Evolutionary conservation across 2,113 vertebrate genomes (phyloP), one percentile per base, ranked within the genome.

Genomic region (Puma concolor): DNA sequence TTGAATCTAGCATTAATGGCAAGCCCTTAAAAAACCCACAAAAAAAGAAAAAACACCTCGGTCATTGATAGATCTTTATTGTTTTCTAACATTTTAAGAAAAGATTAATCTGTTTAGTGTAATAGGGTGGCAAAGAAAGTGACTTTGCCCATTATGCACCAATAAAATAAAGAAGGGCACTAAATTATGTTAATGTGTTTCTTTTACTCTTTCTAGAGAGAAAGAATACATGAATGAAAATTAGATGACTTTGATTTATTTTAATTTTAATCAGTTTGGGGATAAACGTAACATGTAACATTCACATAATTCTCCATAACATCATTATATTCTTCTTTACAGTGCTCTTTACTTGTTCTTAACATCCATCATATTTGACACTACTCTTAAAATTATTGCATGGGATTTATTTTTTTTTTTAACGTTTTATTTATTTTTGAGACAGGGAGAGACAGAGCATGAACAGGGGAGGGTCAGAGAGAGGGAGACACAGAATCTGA

Each of bases 31-130:
- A 48, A 64, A 76, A 71, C 57, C 57, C 21, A 60, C 21, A 23
- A 33, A 36, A 33, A 41, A 33, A 48, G 27, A 41, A 38, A 38
- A 38, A 57, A 52, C 57, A 50, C 2, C 9, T 15, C 88, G 69
- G 19, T 82, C 12, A 82, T 27, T 38, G 27, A 67, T 66, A 77
- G 38, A 83, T 52, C 82, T 77, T 44, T 38, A 7, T 25, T 88
- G 1, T 69, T 88, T 90, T 48, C 76, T 79, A 57, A 74, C 36
- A 71, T 80, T 96, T 94, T 79, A 96, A 89, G 29, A 31, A 93
- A 88, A 7, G 13, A 44, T 92, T 83, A 48, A 79, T 83, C 63
- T 92, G 29, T 87, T 96, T 52, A 79, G 13, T 50, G 7, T 93
- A 41, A 77, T 69, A 69, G 54, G 0, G 31, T 64, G 44, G 19